Percentiles rank a stretch among this genome's conserved stretches.
These are phyloP conservation scores for Capitulum mitella DNA, from an alignment of 2,888 invertebrate genomes.

Conservation along the genomic window DNA sequence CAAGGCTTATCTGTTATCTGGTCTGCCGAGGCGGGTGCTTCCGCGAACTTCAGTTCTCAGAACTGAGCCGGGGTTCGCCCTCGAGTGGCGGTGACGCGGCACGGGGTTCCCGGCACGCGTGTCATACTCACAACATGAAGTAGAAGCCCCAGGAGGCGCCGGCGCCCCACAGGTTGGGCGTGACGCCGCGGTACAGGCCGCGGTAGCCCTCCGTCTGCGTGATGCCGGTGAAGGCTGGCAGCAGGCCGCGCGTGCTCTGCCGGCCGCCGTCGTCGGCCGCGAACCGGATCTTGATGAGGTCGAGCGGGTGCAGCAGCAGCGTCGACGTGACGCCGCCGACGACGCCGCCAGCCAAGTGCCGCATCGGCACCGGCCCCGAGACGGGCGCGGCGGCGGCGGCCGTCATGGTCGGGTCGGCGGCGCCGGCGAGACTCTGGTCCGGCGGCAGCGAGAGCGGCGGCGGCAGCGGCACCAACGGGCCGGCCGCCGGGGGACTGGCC, in stretches of 20 bases:
- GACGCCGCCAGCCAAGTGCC: conserved; percentile 92
- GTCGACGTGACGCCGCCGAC: conserved; percentile 95
- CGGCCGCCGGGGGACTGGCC: no score
- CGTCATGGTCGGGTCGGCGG: conserved; percentile 50
- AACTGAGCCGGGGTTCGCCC: no score
- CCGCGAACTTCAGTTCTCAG: no score
- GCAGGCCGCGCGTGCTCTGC: conserved; percentile 75
- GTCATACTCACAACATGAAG: conserved; percentile 81
- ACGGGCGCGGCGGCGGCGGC: conserved; percentile 57
- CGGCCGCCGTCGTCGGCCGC: conserved; percentile 71
- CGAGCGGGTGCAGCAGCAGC: conserved; percentile 87
- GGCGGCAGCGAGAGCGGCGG: no score
- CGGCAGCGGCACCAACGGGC: neutral
- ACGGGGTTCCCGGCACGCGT: neutral
- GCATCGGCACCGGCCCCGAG: conserved; percentile 25
- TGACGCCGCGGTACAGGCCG: conserved; percentile 91
- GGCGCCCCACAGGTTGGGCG: conserved; percentile 94
- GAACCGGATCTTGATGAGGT: conserved; percentile 95
- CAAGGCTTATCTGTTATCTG: no score
- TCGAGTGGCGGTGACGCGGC: no score
- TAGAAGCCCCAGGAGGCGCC: conserved; percentile 98
- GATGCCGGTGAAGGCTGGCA: conserved; percentile 74
- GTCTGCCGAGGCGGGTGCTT: no score
- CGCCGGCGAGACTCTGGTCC: neutral
- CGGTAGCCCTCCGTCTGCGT: conserved; percentile 76